Percentiles rank a stretch among this genome's conserved stretches.
These are phyloP conservation scores for Norana najaformis DNA, from an alignment of 2,888 invertebrate genomes.

Conservation along the genomic window DNA sequence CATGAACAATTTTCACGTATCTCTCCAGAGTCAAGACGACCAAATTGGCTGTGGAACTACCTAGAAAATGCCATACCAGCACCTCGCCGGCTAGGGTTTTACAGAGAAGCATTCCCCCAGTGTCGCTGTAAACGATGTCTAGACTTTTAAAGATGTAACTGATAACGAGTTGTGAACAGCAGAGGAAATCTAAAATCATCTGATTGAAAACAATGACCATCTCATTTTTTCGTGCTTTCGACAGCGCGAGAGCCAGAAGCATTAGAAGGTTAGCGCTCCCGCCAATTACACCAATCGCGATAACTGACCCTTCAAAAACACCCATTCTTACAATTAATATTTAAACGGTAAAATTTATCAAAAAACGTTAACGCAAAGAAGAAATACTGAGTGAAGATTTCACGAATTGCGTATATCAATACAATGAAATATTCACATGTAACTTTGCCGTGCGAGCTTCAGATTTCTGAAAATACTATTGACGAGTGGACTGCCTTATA, in stretches of 20 bases:
- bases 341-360: no score
- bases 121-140: neutral
- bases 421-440: no score
- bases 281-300: neutral
- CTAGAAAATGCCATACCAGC: neutral
- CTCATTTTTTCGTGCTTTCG: neutral
- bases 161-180: neutral
- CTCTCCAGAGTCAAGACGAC: constrained; percentile 13
- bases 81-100: neutral
- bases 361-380: no score
- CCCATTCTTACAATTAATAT: no score
- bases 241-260: neutral
- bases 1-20: neutral
- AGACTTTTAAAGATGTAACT: neutral
- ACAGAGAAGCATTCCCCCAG: neutral
- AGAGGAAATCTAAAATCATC: neutral
- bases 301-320: neutral
- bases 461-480: no score
- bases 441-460: no score
- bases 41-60: neutral
- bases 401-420: no score
- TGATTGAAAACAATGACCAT: neutral
- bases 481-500: no score
- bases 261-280: neutral
- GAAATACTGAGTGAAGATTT: no score